Evolutionary conservation across 1,140 invertebrate genomes (phyloP), one percentile per base, ranked within the genome.

Genomic region (Rhynchophorus ferrugineus): DNA sequence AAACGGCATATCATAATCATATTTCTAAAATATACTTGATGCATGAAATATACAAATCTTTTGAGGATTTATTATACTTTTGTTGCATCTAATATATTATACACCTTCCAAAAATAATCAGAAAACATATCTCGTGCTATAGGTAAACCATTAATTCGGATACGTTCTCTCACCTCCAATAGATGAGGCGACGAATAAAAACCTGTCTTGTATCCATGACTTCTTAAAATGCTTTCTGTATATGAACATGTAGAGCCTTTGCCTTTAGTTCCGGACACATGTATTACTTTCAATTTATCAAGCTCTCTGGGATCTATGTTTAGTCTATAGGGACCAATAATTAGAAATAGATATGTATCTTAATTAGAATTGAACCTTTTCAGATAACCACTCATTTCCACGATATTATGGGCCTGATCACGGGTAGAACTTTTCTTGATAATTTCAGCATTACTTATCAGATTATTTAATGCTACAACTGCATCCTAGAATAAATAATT

Each of bases 181-280:
- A 99, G 69, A 73, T 99, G 97, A 1, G 97, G 97, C 0, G 95
- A 99, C 34, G 89, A 92, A 69, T 83, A 99, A 65, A 99, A 93
- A 2, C 96, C 97, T 0, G 95, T 99, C 61, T 78, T 84, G 61
- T 81, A 88, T 1, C 92, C 93, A 66, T 91, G 82, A 1, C 81
- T 66, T 0, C 89, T 77, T 9, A 99, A 73, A 58, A 99, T 91
- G 0, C 85, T 83, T 66, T 99, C 97, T 41, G 81, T 80, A 67
- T 91, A 87, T 0, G 95, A 93, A 70, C 94, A 95, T 0, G 95
- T 98, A 9, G 93, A 95, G 14, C 87, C 87, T 78, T 90, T 91
- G 22, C 95, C 95, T 77, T 99, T 99, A 0, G 95, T 98, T 3
- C 97, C 97, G 59, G 89, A 78, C 1, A 98, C 82, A 75, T 98